Evolutionary conservation across 2,797 vertebrate genomes (phyloP), one percentile per base, ranked within the genome.

Genomic region (Lagorchestes hirsutus): DNA sequence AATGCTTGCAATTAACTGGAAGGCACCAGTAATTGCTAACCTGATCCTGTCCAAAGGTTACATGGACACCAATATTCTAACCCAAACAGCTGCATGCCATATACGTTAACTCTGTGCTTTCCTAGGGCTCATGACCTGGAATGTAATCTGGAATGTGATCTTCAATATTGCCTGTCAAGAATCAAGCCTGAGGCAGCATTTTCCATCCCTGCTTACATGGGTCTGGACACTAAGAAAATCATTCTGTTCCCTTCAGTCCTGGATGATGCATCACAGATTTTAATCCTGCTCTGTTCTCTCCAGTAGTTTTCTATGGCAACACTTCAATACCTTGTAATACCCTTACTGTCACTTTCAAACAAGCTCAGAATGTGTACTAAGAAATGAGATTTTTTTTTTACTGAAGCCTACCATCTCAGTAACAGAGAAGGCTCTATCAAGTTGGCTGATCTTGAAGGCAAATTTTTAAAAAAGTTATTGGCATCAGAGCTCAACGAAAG

Each of bases 381-480:
- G 92, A 98, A 98, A 97, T 5, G 29, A 82, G 96, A 9, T 14
- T 92, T 94, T 95, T 96, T 92, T 95, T 90, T 95, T 90, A 92
- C 59, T 90, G 59, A 93, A 96, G 59, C 92, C 82, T 96, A 93
- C 92, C 50, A 91, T 90, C 57, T 94, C 74, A 0, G 90, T 96
- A 62, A 93, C 94, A 95, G 1, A 95, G 95, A 94, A 97, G 90
- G 93, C 87, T 91, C 34, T 97, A 96, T 95, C 96, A 96, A 94
- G 94, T 3, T 0, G 14, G 94, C 82, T 97, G 92, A 57, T 98
- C 97, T 97, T 91, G 92, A 94, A 97, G 93, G 95, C 46, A 97
- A 97, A 97, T 93, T 82, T 74, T 50, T 50, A 13, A 95, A 98
- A 97, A 97, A 54, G 28, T 96, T 97, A 95, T 95, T 87, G 97